A percentile compares a stretch with the other conserved stretches of the same genome.
phyloP scores from a whole-genome alignment of 1,140 invertebrate genomes.

The Drosophila pruinosa region DNA sequence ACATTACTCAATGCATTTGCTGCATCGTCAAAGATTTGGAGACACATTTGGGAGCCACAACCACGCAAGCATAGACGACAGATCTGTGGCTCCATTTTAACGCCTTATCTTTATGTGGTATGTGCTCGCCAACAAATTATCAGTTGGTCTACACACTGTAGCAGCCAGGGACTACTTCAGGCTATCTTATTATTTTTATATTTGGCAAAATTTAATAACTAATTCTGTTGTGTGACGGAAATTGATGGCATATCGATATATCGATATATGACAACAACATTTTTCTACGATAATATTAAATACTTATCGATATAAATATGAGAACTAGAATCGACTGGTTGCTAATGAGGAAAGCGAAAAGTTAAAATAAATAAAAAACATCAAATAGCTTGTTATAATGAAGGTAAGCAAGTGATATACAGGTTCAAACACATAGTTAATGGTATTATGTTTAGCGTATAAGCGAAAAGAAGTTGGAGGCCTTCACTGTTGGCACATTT shows the following conservation, averaged over 20 bases:
- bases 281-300: background rate
- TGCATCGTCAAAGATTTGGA: slow-evolving; percentile 52
- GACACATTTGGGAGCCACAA: slow-evolving; percentile 70
- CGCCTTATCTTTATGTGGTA: background rate
- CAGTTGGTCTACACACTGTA: background rate
- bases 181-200: slow-evolving; percentile 16
- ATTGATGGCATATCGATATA: slow-evolving; percentile 1
- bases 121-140: background rate
- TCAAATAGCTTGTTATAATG: slow-evolving; percentile 2
- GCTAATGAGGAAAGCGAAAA: background rate
- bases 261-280: slow-evolving; percentile 1
- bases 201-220: slow-evolving; percentile 20
- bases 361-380: slow-evolving; percentile 4
- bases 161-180: background rate
- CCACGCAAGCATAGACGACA: slow-evolving; percentile 68
- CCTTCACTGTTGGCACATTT: slow-evolving; percentile 90
- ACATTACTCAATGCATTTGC: slow-evolving; percentile 26
- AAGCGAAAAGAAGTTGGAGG: slow-evolving; percentile 90
- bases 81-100: slow-evolving; percentile 62
- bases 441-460: slow-evolving; percentile 84
- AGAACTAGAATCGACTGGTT: background rate
- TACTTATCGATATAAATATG: background rate
- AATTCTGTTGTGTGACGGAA: slow-evolving; percentile 24
- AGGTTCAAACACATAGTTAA: background rate
- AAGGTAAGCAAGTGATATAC: slow-evolving; percentile 42